Evolutionary conservation across 1,140 invertebrate genomes (phyloP), one percentile per base, ranked within the genome.

Genomic region (Euschistus heros): DNA sequence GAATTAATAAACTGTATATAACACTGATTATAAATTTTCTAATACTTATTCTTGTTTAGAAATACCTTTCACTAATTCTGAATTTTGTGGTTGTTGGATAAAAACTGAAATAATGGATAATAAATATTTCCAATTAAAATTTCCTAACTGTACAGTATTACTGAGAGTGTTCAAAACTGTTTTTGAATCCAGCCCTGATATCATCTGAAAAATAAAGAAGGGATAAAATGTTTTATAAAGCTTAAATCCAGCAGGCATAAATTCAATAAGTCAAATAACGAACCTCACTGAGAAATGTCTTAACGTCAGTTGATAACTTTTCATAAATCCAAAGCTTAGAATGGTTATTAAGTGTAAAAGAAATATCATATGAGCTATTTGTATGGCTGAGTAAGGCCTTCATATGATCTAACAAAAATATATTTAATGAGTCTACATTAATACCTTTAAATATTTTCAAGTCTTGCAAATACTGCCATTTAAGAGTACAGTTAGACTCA

Each of bases 1-100:
- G 27, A 30, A 4, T 2, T 4, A 30, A 30, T 30, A 30, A 30
- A 30, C 7, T 7, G 7, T 7, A 37, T 37, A 13, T 10, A 37
- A 37, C 13, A 37, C 13, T 10, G 10, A 10, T 30, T 30, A 37
- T 37, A 10, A 37, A 37, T 37, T 37, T 10, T 6, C 6, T 37
- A 6, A 37, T 37, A 10, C 1, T 4, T 13, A 10, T 37, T 13
- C 10, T 37, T 10, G 7, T 37, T 37, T 10, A 10, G 10, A 1
- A 37, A 37, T 37, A 37, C 33, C n/a, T 62, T 44, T 44, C 15
- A 44, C 7, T 47, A 62, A 47, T 42, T 62, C 61, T 22, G 61
- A 22, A 14, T 44, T 18, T 17, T 46, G 20, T 24, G 10, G 18
- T 5, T 46, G n/a, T 26, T 46, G 17, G 26, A 44, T 18, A 37